Evolutionary conservation across 92 coral and sea anemone genomes (phyloP), one percentile per base, ranked within the genome.

Genomic region (Hydrozoanthus gracilis): DNA sequence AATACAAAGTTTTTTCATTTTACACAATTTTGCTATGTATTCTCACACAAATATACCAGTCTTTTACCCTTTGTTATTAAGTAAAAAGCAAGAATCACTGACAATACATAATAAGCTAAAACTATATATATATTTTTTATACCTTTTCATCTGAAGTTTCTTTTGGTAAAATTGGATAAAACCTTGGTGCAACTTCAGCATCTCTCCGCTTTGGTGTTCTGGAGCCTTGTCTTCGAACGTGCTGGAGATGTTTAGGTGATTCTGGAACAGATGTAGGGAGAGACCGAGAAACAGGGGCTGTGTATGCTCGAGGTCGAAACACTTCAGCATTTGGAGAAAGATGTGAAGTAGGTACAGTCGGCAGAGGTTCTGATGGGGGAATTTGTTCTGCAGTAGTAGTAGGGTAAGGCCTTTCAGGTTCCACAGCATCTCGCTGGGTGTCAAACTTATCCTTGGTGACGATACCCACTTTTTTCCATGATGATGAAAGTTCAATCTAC

Each of bases 251-350:
- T 15, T 86, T 39, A 3, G 97, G 96, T 20, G 95, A 84, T 75
- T 89, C 95, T 5, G 98, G 98, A 14, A 96, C 97, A 8, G 91
- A 51, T 8, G 99, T 92, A 3, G 99, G 99, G 7, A 96, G 95
- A 16, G 99, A 96, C 44, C 96, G 84, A 12, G 99, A 96, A 48
- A 96, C 75, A 1, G 91, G 94, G 47, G 93, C 84, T 49, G 99
- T 96, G 87, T 83, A 92, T 27, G 99, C 87, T 15, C 99, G 95
- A 17, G 99, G 99, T 54, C 99, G 91, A 90, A 96, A 96, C n/a
- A 95, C 97, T 60, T 95, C 98, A 47, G 99, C 99, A 84, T 91
- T 95, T 5, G 99, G 99, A 17, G 99, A 96, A 16, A 96, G 89
- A 16, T 95, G 84, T 6, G 92, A 75, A 17, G 84, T 79, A 14